phyloP scores from a whole-genome alignment of 2,888 invertebrate species.

The Dicranocentrus wangi region DNA sequence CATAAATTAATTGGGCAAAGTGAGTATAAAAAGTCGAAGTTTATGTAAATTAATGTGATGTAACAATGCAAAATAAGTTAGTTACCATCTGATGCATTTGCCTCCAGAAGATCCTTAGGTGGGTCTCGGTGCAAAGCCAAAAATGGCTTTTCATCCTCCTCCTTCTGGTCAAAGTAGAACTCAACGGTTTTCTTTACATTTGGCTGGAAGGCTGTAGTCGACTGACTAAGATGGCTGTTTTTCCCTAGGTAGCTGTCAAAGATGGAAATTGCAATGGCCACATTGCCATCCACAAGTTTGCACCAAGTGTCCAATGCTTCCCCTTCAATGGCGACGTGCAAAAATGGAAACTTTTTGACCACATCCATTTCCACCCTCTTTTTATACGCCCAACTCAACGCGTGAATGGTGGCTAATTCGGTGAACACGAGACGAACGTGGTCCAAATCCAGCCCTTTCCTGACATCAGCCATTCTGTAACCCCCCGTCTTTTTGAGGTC shows the following conservation, averaged over 20 bases:
- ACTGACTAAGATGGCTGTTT: neutral
- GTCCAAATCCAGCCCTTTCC: conserved; percentile 58
- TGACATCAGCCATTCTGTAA: conserved; percentile 67
- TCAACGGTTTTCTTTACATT: too few relatives aligned
- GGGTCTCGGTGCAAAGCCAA: conserved; percentile 24
- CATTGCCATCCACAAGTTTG: conserved; percentile 22
- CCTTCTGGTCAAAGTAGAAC: neutral
- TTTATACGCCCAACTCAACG: conserved; percentile 40
- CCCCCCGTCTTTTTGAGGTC: conserved; percentile 47
- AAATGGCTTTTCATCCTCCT: neutral
- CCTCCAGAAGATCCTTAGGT: conserved; percentile 12
- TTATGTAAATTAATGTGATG: neutral
- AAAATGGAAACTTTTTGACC: conserved; percentile 8
- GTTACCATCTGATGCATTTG: neutral
- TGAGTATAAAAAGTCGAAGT: neutral
- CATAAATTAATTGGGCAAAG: neutral
- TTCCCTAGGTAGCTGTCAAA: neutral
- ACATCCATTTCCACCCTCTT: conserved; percentile 29
- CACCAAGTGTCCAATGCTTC: conserved; percentile 22
- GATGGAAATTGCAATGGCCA: neutral
- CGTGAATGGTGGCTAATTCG: conserved; percentile 66
- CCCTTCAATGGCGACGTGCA: neutral
- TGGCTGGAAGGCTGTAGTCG: too few relatives aligned
- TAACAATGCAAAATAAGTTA: too few relatives aligned
- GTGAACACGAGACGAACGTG: conserved; percentile 64